Conservation (phyloP, 92 coral and sea anemone species). For the Plumapathes pennacea region DNA sequence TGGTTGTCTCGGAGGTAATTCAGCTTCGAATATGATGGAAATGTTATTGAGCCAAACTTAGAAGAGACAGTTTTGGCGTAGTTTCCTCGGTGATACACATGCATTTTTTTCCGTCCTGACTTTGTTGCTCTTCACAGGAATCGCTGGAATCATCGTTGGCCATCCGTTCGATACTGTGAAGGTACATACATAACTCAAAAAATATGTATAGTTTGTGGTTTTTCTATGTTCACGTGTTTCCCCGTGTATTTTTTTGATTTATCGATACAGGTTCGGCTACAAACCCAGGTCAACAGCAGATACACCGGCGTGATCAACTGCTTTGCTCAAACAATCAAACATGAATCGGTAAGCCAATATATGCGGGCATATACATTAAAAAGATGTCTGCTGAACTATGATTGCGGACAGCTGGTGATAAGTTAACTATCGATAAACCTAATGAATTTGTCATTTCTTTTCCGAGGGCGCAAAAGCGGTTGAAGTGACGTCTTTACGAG, state of each 20-base stretch:
- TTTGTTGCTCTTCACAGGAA: slow-evolving; percentile 54
- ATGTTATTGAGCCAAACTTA: too few species aligned
- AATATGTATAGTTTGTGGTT: too few species aligned
- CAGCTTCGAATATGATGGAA: neutral
- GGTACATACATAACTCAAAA: slow-evolving; percentile 57
- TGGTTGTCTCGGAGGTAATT: slow-evolving; percentile 89
- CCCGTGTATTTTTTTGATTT: neutral
- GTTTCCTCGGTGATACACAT: neutral
- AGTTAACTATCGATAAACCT: too few species aligned
- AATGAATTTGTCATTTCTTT: too few species aligned
- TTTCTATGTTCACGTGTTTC: too few species aligned
- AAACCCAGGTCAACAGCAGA: slow-evolving; percentile 70
- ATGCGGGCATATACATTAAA: too few species aligned
- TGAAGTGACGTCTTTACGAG: too few species aligned
- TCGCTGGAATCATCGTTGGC: slow-evolving; percentile 89
- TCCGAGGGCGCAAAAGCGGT: too few species aligned
- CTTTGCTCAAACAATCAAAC: slow-evolving; percentile 73
- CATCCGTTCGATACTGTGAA: slow-evolving; percentile 99
- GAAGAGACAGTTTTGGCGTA: neutral
- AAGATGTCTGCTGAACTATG: too few species aligned
- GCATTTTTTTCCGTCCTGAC: too few species aligned
- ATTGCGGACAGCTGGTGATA: too few species aligned
- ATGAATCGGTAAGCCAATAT: slow-evolving; percentile 88
- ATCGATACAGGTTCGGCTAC: slow-evolving; percentile 75
- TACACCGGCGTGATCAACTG: slow-evolving; percentile 85